Conservation (phyloP, 2,888 invertebrate species). For the Antheraea assamensis region DNA sequence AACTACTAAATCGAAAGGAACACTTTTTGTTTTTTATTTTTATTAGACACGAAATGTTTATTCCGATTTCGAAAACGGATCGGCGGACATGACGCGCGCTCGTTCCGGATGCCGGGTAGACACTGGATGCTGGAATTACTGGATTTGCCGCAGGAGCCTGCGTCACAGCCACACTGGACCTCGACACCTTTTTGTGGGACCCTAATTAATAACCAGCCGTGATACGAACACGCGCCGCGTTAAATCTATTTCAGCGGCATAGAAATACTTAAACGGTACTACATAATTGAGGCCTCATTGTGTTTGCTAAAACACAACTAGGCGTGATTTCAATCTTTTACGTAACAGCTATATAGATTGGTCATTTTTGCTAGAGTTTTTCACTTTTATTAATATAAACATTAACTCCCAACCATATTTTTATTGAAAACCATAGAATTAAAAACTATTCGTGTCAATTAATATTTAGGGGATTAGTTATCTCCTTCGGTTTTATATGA, state of each 20-base stretch:
- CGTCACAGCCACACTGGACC: constrained; percentile 71
- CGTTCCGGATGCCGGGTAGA: constrained; percentile 58
- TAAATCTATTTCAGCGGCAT: constrained; percentile 42
- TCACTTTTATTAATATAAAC: no score
- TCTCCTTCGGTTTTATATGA: no score
- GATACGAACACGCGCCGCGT: constrained; percentile 54
- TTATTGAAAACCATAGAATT: no score
- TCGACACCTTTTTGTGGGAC: constrained; percentile 75
- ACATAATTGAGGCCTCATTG: constrained; percentile 8
- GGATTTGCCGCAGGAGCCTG: constrained; percentile 76
- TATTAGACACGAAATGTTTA: neutral
- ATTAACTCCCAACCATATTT: no score
- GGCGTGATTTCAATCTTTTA: neutral
- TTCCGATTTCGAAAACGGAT: neutral
- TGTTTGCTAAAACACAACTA: neutral
- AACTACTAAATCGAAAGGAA: neutral
- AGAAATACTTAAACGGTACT: constrained; percentile 13
- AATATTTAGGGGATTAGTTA: no score
- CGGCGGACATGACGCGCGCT: constrained; percentile 47
- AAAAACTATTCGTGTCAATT: no score
- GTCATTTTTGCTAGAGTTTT: no score
- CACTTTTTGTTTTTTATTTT: constrained; percentile 9
- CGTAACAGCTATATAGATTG: neutral
- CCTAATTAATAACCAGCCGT: constrained; percentile 76
- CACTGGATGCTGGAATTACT: constrained; percentile 70